Base-by-base conservation (phyloP, 2,113 vertebrate genomes). In the Sterrhoptilus dennistouni region DNA sequence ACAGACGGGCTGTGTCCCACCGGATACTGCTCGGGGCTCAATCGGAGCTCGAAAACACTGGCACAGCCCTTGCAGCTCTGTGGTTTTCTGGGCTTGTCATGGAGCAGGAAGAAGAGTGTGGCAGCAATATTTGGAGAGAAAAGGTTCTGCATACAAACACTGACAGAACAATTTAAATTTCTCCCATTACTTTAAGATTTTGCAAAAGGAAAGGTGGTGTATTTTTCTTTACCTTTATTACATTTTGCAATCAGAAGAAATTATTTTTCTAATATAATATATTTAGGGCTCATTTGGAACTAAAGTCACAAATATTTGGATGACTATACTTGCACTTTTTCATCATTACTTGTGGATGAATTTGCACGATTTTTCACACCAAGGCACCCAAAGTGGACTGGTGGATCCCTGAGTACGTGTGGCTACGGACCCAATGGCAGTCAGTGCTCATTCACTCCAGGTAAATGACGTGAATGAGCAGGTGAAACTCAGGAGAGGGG, bases 11-110 rank as follows among this genome's bases (percentile, higher is more conserved):
- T 3, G 14, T 1, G 40, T 49, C 70, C 69, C 0, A 1, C 33
- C 0, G 7, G 36, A 28, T 49, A 6, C 1, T 0, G 19, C 54
- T 21, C 2, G 0, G 27, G 1, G 5, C 49, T 0, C 2, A n/a
- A 53, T 0, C 1, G 0, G 10, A 85, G 40, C 16, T 49, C 0
- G 0, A 9, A 44, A 76, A 19, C 47, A 13, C 27, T 11, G 8
- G 53, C 4, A 2, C 4, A 1, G 66, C 28, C 38, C 13, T 28
- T 6, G 8, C 2, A 17, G 74, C 5, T 53, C 5, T 6, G 33
- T n/a, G 79, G 42, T 8, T 33, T 17, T 11, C 29, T 35, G 80
- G n/a, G 44, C 19, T 45, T 14, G 9, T n/a, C 8, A 0, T 1
- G 7, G 12, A 59, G 76, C 12, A 49, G 49, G 35, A 68, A 27